These are phyloP conservation scores for Psilopsiagon aurifrons DNA, from an alignment of 2,113 vertebrate genomes.

Conservation along the genomic window DNA sequence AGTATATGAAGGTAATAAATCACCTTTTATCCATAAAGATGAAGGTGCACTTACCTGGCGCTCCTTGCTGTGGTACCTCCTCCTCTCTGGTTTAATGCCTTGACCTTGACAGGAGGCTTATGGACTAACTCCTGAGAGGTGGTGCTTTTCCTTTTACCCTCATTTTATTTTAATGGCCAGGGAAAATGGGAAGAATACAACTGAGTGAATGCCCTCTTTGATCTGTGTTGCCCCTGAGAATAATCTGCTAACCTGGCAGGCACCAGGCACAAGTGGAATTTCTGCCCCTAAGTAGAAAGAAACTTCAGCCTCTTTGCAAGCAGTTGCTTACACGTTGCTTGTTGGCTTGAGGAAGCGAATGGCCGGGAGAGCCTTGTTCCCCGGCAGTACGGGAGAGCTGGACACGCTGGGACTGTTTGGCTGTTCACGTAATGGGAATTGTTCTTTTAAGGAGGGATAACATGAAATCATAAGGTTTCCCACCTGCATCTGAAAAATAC, in stretches of 20 bases:
- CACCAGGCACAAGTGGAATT: not conserved
- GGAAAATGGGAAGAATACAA: conserved; percentile 53
- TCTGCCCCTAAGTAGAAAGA: not conserved
- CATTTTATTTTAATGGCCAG: not conserved
- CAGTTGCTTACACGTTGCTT: not conserved
- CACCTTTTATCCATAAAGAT: not conserved
- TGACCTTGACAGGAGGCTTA: not conserved
- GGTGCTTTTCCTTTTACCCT: not conserved
- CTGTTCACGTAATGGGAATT: not conserved
- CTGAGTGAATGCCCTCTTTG: conserved; percentile 43
- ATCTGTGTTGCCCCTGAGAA: not conserved
- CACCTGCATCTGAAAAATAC: not conserved
- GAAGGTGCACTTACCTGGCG: not conserved
- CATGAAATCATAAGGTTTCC: not conserved
- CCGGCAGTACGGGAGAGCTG: not conserved
- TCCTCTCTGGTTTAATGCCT: not conserved
- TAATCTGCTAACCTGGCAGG: conserved; percentile 58
- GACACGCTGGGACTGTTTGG: not conserved
- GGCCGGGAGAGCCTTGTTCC: not conserved
- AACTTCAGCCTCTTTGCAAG: conserved; percentile 4
- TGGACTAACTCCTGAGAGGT: not conserved
- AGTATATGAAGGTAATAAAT: not conserved
- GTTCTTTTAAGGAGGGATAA: conserved; percentile 22
- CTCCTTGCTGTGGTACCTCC: not conserved
- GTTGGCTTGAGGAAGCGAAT: not conserved